Evolutionary conservation across 2,113 vertebrate species (phyloP).

Genomic region (Andinoacara biseriatus): DNA sequence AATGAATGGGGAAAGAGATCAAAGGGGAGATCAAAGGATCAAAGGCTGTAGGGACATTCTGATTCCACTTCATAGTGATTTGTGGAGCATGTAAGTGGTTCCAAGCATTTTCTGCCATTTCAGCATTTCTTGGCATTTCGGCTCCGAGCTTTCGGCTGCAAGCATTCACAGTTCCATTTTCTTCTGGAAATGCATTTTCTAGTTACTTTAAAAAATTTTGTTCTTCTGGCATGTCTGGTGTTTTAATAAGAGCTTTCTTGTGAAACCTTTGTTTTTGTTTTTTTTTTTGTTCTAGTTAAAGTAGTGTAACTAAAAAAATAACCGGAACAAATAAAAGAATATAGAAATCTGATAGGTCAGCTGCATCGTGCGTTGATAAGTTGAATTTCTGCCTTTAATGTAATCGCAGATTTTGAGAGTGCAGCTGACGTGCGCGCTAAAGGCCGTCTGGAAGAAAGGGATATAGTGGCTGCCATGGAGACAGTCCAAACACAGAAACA

Average conservation of each 20-base stretch:
- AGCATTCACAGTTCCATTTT: no score
- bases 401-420: conserved; percentile 81
- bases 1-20: no score
- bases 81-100: no score
- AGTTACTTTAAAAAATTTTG: not conserved
- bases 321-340: not conserved
- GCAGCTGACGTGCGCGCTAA: conserved; percentile 75
- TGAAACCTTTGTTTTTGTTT: no score
- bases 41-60: no score
- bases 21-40: no score
- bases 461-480: conserved; percentile 75
- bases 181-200: no score
- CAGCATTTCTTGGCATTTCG: no score
- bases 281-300: not conserved
- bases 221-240: not conserved
- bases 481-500: conserved; percentile 58
- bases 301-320: not conserved
- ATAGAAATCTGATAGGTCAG: not conserved
- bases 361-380: not conserved
- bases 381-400: not conserved
- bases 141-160: no score
- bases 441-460: conserved; percentile 63
- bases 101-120: no score
- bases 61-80: no score
- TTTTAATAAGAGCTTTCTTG: not conserved